Evolutionary conservation across 2,888 invertebrate species (phyloP), one percentile per base, ranked within the genome.

Genomic region (Drosophila borborema): DNA sequence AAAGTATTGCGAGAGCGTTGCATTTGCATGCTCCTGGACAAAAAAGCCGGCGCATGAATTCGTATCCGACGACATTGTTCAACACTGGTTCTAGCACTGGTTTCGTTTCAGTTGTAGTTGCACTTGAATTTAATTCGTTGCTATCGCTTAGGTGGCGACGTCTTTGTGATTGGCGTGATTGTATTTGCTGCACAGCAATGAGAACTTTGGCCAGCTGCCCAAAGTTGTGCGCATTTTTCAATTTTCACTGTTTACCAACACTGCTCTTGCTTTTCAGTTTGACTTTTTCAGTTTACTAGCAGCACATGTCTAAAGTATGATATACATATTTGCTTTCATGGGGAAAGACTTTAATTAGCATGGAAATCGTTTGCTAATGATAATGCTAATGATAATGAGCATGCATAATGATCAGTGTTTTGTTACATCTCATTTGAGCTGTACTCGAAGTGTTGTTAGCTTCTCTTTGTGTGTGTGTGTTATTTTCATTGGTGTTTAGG

Each of bases 21-120:
- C 78, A 73, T 81, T 92, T 18, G 90, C 86, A 56, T 92, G 92
- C 73, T 93, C 92, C 77, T 90, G 90, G 38, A 70, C 72, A 64
- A 91, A 93, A 82, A 92, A 93, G 62, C 91, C 89, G 70, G 82
- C 86, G 72, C 91, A 92, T n/a, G 92, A 81, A 16, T 86, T 72
- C 16, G 91, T 74, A 45, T 91, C 86, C 51, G 91, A 75, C 46
- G 90, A 79, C 90, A 90, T 90, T 45, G 64, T 64, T 45, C 41
- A 65, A 40, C 55, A 55, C 55, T 41, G 41, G 38, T n/a, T 51
- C 51, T 43, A 49, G 28, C 68, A 71, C 81, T 72, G 71, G 53
- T 73, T 64, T 20, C 1, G 51, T 51, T 40, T 7, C 2, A 18
- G 12, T 54, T 53, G 41, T 38, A 40, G 16, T 41, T 31, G n/a